Conservation (phyloP, 2,797 vertebrate genomes). For the Thaleichthys pacificus region DNA sequence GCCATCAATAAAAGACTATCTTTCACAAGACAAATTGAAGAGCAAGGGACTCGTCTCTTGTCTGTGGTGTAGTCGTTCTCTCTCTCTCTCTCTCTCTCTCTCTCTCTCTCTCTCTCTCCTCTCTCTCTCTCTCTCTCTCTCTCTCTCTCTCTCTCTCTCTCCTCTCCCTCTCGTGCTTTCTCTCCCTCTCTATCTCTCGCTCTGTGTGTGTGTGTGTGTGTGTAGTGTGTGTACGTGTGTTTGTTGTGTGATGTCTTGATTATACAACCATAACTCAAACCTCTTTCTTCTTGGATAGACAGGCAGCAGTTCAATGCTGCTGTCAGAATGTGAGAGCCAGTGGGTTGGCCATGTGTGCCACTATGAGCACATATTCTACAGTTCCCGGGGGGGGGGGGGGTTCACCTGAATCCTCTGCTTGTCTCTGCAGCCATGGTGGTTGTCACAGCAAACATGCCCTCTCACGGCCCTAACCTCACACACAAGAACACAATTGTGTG, state of each 20-base stretch:
- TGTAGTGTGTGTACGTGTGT: constrained; percentile 35
- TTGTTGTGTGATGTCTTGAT: constrained; percentile 61
- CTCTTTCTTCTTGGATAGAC: constrained; percentile 28
- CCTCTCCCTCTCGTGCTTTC: no score
- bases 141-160: no score
- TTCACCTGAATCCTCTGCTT: no score
- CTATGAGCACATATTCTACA: background rate
- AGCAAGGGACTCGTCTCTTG: constrained; percentile 69
- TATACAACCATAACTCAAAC: constrained; percentile 24
- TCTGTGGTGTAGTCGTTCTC: constrained; percentile 30
- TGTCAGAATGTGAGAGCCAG: constrained; percentile 2
- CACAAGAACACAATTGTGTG: background rate
- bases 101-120: no score
- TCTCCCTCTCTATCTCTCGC: no score
- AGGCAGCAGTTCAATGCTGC: constrained; percentile 19
- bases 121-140: no score
- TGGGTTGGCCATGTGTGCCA: background rate
- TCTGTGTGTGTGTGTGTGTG: constrained; percentile 11
- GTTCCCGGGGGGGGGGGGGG: no score
- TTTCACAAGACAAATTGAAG: constrained; percentile 77
- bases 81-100: constrained; percentile 19
- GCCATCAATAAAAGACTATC: constrained; percentile 78
- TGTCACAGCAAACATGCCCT: constrained; percentile 1
- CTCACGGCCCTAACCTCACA: no score
- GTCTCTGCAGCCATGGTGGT: no score